Evolutionary conservation across 2,113 vertebrate genomes (phyloP).

Genomic region (Callipepla californica): DNA sequence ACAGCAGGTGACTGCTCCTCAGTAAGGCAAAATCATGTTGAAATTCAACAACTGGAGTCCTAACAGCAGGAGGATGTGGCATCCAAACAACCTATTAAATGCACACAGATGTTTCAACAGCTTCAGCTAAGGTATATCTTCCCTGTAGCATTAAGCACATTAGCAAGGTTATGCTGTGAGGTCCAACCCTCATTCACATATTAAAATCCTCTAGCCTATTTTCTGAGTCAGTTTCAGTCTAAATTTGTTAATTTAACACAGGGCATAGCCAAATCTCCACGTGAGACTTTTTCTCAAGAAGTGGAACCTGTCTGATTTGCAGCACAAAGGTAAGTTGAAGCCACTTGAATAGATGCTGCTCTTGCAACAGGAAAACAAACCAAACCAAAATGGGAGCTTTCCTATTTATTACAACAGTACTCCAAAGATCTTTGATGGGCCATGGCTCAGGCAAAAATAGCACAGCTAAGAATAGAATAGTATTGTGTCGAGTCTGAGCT

Average conservation of each 20-base stretch:
- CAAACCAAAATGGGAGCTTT: neutral
- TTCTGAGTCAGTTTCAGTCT: neutral
- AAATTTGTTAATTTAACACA: slow-evolving; percentile 1
- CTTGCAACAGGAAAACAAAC: neutral
- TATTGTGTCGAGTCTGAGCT: too few relatives aligned
- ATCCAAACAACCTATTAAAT: neutral
- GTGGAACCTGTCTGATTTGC: neutral
- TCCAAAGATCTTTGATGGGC: neutral
- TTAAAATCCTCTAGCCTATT: neutral
- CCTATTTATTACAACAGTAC: neutral
- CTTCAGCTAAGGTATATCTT: neutral
- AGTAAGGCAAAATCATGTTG: neutral
- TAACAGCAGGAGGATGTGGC: neutral
- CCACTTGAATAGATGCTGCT: neutral
- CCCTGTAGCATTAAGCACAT: neutral
- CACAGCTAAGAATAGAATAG: neutral
- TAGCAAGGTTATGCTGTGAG: neutral
- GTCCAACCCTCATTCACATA: neutral
- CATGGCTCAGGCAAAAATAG: neutral
- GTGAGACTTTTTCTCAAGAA: neutral
- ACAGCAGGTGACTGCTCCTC: neutral
- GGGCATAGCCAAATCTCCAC: neutral
- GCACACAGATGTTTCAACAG: neutral
- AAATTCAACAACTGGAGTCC: neutral
- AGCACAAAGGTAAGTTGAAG: neutral